Evolutionary conservation across 64 coral and sea anemone genomes (phyloP).

Genomic region (Pachyseris speciosa): DNA sequence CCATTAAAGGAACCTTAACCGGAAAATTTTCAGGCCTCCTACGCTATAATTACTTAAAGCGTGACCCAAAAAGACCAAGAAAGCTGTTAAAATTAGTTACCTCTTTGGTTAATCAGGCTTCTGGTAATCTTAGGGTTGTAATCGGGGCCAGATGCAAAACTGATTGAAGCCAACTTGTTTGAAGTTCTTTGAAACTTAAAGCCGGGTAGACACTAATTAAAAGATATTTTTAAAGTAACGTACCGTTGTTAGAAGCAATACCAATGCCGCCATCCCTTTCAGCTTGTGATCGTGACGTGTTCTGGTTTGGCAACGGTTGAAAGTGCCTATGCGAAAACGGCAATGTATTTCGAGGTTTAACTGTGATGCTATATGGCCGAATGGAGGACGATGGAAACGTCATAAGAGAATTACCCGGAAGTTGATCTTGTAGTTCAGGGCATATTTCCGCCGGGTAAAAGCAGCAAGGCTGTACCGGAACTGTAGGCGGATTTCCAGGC

Average conservation of each 20-base stretch:
- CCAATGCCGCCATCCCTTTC: neutral
- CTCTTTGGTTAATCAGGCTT: too few relatives aligned
- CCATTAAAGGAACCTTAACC: too few relatives aligned
- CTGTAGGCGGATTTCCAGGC: neutral
- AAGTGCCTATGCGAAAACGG: neutral
- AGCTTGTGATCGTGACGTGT: neutral
- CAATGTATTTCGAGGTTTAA: neutral
- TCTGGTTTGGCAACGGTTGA: neutral
- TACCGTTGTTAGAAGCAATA: neutral
- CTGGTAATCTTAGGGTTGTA: too few relatives aligned
- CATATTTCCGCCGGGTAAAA: neutral
- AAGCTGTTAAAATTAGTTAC: too few relatives aligned
- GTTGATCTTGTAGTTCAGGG: neutral
- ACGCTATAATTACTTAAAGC: too few relatives aligned
- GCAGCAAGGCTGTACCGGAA: conserved; percentile 2
- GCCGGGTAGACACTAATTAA: neutral
- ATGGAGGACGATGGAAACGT: neutral
- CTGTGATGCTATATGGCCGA: neutral
- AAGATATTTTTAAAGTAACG: neutral
- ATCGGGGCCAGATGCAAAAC: too few relatives aligned
- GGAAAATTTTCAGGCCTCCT: too few relatives aligned
- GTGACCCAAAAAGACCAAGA: too few relatives aligned
- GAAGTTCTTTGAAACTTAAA: neutral
- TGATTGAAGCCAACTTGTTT: too few relatives aligned
- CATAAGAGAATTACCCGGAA: neutral